Conservation (phyloP, 1,140 invertebrate genomes). For the Melanaphis sacchari region DNA sequence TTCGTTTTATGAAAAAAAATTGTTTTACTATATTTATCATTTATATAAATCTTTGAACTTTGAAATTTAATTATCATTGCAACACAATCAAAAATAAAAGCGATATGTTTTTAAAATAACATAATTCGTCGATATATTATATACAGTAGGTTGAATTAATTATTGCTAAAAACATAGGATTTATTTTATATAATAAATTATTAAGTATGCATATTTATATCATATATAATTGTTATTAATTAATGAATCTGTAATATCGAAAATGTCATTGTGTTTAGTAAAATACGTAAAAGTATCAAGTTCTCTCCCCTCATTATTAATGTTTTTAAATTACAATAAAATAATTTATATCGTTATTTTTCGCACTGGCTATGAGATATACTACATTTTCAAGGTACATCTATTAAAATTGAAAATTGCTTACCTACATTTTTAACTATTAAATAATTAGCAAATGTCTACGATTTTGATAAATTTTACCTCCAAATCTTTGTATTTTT, state of each 20-base stretch:
- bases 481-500: no score
- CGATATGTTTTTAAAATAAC: no score
- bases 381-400: no score
- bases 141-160: neutral
- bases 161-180: neutral
- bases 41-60: neutral
- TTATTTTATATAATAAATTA: neutral
- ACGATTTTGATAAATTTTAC: no score
- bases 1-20: neutral
- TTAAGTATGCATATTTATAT: neutral
- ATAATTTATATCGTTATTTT: no score
- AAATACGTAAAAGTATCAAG: neutral
- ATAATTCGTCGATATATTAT: neutral
- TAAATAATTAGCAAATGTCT: no score
- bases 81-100: neutral
- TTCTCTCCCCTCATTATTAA: no score
- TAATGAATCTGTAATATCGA: neutral
- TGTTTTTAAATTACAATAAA: no score
- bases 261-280: neutral
- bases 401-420: no score
- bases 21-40: neutral
- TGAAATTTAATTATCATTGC: neutral
- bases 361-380: no score
- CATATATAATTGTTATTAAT: neutral
- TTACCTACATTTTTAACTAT: no score